Conservation (phyloP, 2,113 vertebrate species). For the Microtus ochrogaster region DNA sequence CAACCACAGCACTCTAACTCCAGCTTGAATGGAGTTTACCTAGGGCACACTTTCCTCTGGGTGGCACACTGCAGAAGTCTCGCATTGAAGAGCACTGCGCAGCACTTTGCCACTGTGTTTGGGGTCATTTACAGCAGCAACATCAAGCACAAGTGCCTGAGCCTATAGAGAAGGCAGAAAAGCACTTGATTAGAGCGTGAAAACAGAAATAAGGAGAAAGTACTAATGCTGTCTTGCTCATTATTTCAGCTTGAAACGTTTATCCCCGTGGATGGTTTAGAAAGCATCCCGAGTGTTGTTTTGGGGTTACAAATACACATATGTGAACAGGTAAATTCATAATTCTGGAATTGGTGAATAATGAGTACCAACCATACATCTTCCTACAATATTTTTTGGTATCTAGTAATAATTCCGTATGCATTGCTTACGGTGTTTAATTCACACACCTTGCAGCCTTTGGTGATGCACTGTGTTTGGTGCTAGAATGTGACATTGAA, state of each 20-base stretch:
- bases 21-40: background rate
- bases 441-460: background rate
- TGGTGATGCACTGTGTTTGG: background rate
- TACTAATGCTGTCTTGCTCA: background rate
- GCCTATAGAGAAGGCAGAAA: background rate
- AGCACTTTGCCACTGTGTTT: background rate
- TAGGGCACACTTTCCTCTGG: background rate
- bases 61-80: background rate
- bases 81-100: background rate
- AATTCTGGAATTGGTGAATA: slow-evolving; percentile 7
- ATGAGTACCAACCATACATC: background rate
- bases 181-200: background rate
- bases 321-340: background rate
- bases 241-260: background rate
- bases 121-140: background rate
- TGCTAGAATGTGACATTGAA: background rate
- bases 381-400: background rate
- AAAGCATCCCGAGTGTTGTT: background rate
- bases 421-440: background rate
- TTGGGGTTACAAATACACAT: background rate
- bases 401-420: background rate
- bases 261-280: background rate
- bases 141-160: background rate
- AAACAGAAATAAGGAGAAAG: background rate
- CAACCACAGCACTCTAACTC: background rate